Evolutionary conservation across 2,888 invertebrate genomes (phyloP).

Genomic region (Tachina fera): DNA sequence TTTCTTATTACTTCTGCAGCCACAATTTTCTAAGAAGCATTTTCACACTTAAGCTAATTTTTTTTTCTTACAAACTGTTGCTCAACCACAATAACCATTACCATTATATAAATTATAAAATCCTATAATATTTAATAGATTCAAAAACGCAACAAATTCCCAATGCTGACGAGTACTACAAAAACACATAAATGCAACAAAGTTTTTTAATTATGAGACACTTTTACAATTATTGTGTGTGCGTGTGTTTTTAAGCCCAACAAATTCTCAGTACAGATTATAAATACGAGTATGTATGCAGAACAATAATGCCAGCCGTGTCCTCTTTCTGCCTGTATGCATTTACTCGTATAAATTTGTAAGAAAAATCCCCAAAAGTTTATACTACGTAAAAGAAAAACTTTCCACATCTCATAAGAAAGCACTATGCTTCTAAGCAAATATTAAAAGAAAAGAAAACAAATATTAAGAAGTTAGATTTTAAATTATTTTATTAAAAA

Average conservation of each 20-base stretch:
- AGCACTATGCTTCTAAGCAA: neutral
- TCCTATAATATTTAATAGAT: constrained; percentile 60
- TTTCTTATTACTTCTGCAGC: neutral
- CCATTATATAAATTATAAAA: constrained; percentile 58
- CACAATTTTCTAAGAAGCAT: neutral
- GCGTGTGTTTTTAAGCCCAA: constrained; percentile 13
- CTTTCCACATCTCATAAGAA: neutral
- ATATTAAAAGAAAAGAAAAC: constrained; percentile 2
- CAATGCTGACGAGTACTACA: constrained; percentile 13
- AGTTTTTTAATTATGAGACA: constrained; percentile 55
- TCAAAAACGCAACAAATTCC: constrained; percentile 24
- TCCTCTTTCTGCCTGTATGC: constrained; percentile 15
- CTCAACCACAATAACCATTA: constrained; percentile 56
- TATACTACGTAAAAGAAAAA: constrained; percentile 19
- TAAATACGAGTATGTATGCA: neutral
- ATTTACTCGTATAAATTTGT: neutral
- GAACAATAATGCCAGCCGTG: constrained; percentile 19
- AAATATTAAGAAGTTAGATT: constrained; percentile 25
- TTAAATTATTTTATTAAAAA: constrained; percentile 24
- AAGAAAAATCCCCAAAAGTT: constrained; percentile 40
- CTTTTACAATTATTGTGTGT: constrained; percentile 29
- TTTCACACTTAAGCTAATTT: neutral
- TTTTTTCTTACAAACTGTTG: constrained; percentile 34
- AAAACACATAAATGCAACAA: constrained; percentile 33
- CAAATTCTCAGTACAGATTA: neutral